Percentiles rank a stretch among this genome's conserved stretches.
phyloP scores from a whole-genome alignment of 2,797 vertebrate species.

The Mormyrops boulengeri region DNA sequence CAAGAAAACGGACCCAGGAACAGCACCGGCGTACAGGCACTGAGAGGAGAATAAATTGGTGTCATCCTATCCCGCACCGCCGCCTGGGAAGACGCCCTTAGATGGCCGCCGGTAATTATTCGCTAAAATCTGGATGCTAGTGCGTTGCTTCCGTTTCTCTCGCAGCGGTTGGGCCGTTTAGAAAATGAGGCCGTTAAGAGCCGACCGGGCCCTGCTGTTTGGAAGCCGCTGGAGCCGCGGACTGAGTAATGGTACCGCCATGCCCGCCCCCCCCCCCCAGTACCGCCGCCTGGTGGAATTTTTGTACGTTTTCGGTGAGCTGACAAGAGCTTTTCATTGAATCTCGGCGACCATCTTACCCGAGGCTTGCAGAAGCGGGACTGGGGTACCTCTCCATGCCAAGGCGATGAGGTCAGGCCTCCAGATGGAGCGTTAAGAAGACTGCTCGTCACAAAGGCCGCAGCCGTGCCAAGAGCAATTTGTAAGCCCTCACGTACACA shows the following conservation, averaged over 20 bases:
- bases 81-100: neutral
- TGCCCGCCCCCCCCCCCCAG: neutral
- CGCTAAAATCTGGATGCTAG: neutral
- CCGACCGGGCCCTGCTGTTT: neutral
- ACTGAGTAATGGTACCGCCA: neutral
- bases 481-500: slow-evolving; percentile 35
- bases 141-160: slow-evolving; percentile 8
- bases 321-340: neutral
- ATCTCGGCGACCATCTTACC: neutral
- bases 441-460: slow-evolving; percentile 38
- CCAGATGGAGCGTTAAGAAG: slow-evolving; percentile 53
- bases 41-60: slow-evolving; percentile 12
- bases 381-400: slow-evolving; percentile 38
- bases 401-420: slow-evolving; percentile 43
- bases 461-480: slow-evolving; percentile 43
- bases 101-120: neutral
- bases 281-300: neutral
- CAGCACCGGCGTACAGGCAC: neutral
- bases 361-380: neutral
- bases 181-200: neutral
- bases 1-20: slow-evolving; percentile 8
- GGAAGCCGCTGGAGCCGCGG: neutral
- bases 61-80: neutral
- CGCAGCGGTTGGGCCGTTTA: neutral
- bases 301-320: neutral